Base-by-base conservation (phyloP, 1,140 invertebrate genomes). In the Halesus radiatus region DNA sequence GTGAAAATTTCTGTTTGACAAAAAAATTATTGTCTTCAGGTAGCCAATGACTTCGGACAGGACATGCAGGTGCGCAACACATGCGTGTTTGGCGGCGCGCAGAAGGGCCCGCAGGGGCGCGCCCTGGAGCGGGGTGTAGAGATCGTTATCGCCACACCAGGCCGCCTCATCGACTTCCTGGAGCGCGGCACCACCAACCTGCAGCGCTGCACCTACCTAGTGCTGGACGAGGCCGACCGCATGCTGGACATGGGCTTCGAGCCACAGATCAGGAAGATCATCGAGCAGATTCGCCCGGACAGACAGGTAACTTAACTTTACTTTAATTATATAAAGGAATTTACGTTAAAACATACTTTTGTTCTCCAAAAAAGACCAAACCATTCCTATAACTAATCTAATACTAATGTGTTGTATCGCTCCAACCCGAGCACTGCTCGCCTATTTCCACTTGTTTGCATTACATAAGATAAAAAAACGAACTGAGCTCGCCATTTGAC, bases 241-340 rank as follows among this genome's bases (percentile, higher is more conserved):
- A 98, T 98, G 97, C 89, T 98, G 80, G 97, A 98, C 86, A 98
- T 98, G 97, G 97, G 97, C 32, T 98, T 98, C 87, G 97, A 98
- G 86, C 97, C 97, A 0, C 97, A 98, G 88, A 98, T 98, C 85
- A 91, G 96, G 56, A 97, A 98, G 89, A 98, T 98, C 85, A 92
- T 98, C 62, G 94, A 96, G 85, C 96, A 98, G 88, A 96, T 98
- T 81, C 87, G 96, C 90, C 95, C 95, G 22, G 95, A 97, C 84
- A 89, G 96, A 86, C 96, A 98, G 87, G 88, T 94, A 6, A n/a
- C n/a, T n/a, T n/a, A n/a, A n/a, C n/a, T n/a, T n/a, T n/a, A n/a
- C n/a, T n/a, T n/a, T n/a, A n/a, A n/a, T n/a, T n/a, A n/a, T n/a
- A n/a, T n/a, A n/a, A n/a, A n/a, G n/a, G n/a, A n/a, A n/a, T n/a